A percentile compares a stretch with the other conserved stretches of the same genome.
These are phyloP conservation scores for Atta cephalotes DNA, from an alignment of 1,140 invertebrate genomes.

Conservation along the genomic window DNA sequence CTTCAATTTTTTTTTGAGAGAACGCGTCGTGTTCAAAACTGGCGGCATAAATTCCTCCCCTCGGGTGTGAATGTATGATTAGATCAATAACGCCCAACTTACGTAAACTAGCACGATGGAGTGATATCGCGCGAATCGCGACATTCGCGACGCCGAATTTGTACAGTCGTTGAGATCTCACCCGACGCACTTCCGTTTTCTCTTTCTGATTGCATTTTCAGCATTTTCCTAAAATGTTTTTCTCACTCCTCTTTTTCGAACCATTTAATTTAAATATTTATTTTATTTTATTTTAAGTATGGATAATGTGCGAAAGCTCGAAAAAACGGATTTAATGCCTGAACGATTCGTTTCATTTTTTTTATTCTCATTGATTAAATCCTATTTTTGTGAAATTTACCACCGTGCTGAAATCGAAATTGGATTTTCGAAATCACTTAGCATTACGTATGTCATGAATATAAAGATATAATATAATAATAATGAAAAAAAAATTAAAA, in stretches of 20 bases:
- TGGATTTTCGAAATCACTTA: neutral
- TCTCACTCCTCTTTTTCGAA: neutral
- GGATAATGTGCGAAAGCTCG: neutral
- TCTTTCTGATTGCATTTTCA: neutral
- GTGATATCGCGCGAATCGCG: neutral
- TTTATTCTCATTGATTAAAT: neutral
- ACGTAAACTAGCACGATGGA: slow-evolving; percentile 68
- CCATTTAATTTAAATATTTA: neutral
- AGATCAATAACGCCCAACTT: slow-evolving; percentile 74
- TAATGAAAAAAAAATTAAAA: neutral
- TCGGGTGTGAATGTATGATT: slow-evolving; percentile 44
- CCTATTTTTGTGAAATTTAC: neutral
- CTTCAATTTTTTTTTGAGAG: neutral
- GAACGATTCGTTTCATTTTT: neutral
- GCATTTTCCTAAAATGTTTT: neutral
- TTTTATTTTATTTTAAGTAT: neutral
- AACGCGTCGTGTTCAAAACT: neutral
- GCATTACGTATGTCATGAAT: neutral
- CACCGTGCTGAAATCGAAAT: neutral
- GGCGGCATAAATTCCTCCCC: slow-evolving; percentile 22
- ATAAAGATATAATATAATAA: neutral
- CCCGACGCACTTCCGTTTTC: neutral
- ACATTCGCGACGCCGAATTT: neutral
- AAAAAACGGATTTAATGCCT: neutral
- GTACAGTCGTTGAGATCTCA: neutral